Evolutionary conservation across 1,140 invertebrate species (phyloP).

Genomic region (Ceratina calcarata): DNA sequence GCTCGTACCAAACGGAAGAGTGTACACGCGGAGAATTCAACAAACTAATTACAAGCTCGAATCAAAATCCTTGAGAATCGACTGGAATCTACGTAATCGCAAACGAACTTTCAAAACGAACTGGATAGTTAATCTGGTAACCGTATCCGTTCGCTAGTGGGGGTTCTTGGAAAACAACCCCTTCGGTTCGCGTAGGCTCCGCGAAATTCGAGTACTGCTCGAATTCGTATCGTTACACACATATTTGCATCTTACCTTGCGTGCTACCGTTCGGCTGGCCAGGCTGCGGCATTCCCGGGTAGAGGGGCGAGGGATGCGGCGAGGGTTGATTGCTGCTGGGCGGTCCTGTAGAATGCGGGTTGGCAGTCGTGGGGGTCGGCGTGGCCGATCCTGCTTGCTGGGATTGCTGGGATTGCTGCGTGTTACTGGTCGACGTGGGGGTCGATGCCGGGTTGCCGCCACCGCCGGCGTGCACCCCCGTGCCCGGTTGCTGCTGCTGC

Average conservation of each 20-base stretch:
- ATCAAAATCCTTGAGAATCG: too few species aligned
- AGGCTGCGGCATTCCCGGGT: conserved; percentile 72
- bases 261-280: conserved; percentile 74
- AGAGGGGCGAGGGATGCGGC: conserved; percentile 78
- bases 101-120: too few species aligned
- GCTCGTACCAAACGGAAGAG: neutral
- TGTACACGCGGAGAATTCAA: too few species aligned
- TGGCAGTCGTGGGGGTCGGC: conserved; percentile 71
- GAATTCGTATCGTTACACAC: conserved; percentile 13
- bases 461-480: conserved; percentile 16
- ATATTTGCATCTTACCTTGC: conserved; percentile 72
- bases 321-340: conserved; percentile 81
- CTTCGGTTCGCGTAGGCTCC: neutral
- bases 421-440: conserved; percentile 55
- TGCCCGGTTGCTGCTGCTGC: conserved; percentile 40
- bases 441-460: conserved; percentile 59
- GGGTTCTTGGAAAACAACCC: neutral
- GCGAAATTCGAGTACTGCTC: conserved; percentile 1
- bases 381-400: conserved; percentile 64
- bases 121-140: too few species aligned
- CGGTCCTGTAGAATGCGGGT: conserved; percentile 71
- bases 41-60: too few species aligned
- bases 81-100: too few species aligned
- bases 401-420: conserved; percentile 67
- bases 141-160: too few species aligned